Base-by-base conservation (phyloP, 2,888 invertebrate species). In the Acleris literana region DNA sequence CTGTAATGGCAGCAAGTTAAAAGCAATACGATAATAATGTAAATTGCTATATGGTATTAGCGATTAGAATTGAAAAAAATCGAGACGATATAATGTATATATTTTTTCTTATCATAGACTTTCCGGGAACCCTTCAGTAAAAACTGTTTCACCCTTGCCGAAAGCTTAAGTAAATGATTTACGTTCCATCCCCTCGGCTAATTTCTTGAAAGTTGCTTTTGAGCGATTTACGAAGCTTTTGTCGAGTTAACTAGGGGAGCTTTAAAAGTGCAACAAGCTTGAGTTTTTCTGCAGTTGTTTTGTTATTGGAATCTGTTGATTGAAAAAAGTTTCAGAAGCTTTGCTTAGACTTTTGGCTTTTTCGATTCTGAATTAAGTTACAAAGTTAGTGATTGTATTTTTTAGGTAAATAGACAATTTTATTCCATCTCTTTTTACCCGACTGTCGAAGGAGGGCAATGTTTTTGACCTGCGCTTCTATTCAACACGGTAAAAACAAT, bases 221-320 rank as follows among this genome's bases (percentile, higher is more conserved):
- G 25, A 48, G 18, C 48, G 58, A 58, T 57, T 57, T 46, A 18
- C 59, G 43, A 29, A 61, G 65, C 65, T 65, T 65, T 61, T 61
- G 64, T 60, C 55, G 63, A 56, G 60, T 56, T 60, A 55, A 55
- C 64, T 64, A 55, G 11, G 39, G n/a, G 11, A 65, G 65, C 65
- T 65, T 54, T 51, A 63, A 49, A 57, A 57, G 46, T 29, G 29
- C 52, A 60, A 60, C 60, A 52, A 60, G 52, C 48, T 48, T 11
- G 20, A 58, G 58, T 48, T 59, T 55, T 55, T 18, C 39, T 44
- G 9, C 44, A 22, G 56, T 44, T 56, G 51, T 51, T 60, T 49
- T 16, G 7, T 9, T 22, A 52, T 51, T 52, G 33, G 51, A 60
- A 46, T 51, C 39, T 16, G 39, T 52, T 52, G 39, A 39, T 43